Conservation (phyloP, 2,113 vertebrate species). For the Atrichornis clamosus region DNA sequence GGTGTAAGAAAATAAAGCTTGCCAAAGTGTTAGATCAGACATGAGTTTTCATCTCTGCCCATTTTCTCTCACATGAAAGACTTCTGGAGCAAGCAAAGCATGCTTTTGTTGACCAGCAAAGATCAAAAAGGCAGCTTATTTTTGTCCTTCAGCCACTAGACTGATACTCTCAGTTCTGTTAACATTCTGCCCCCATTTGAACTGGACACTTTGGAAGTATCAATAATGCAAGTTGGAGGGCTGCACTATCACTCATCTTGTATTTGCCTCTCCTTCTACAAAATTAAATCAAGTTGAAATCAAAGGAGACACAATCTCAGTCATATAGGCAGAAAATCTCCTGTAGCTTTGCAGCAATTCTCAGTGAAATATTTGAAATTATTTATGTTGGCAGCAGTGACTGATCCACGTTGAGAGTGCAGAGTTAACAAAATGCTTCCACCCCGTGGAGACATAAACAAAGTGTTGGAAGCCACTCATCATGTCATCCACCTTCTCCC, state of each 20-base stretch:
- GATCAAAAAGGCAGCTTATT: constrained; percentile 63
- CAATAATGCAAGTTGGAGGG: constrained; percentile 66
- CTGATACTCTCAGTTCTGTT: constrained; percentile 53
- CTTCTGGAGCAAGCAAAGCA: constrained; percentile 49
- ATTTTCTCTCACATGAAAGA: constrained; percentile 62
- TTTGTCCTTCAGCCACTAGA: constrained; percentile 63
- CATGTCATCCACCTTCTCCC: constrained; percentile 17
- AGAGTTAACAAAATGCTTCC: constrained; percentile 60
- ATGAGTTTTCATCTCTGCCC: constrained; percentile 38
- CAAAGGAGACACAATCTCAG: constrained; percentile 40
- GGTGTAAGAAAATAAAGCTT: constrained; percentile 34
- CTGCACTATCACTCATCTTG: constrained; percentile 43
- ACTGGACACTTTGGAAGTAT: constrained; percentile 59
- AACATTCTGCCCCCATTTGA: constrained; percentile 62
- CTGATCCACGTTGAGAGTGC: constrained; percentile 31
- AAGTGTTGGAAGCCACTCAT: constrained; percentile 49
- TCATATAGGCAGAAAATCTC: constrained; percentile 19
- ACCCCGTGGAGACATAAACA: constrained; percentile 26
- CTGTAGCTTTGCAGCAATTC: constrained; percentile 38
- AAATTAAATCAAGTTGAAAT: constrained; percentile 55
- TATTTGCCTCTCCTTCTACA: constrained; percentile 43
- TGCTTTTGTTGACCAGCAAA: constrained; percentile 64
- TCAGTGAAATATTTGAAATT: constrained; percentile 60
- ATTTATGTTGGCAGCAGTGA: constrained; percentile 50
- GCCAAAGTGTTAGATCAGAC: neutral